Evolutionary conservation across 2,888 invertebrate genomes (phyloP).

Genomic region (Leptopilina myrica): DNA sequence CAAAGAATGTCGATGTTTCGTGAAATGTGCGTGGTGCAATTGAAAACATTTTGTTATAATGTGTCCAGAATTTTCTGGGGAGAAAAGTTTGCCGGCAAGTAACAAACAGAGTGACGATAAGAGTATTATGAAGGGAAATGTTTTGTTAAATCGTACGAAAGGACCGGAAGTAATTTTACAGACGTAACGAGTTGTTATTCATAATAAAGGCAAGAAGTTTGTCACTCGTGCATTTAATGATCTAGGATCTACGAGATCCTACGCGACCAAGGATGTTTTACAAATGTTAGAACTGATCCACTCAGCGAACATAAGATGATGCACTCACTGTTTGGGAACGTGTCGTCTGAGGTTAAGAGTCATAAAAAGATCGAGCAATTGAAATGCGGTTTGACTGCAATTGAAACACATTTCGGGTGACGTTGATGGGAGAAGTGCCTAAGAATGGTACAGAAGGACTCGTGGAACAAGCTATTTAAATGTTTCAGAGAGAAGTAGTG

Average conservation of each 20-base stretch:
- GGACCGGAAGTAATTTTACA: slow-evolving; percentile 54
- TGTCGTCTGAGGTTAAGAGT: slow-evolving; percentile 42
- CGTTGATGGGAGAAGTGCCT: slow-evolving; percentile 58
- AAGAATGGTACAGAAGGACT: slow-evolving; percentile 42
- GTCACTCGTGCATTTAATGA: slow-evolving; percentile 56
- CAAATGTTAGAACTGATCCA: slow-evolving; percentile 48
- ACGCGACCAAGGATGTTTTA: slow-evolving; percentile 53
- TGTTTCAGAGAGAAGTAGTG: slow-evolving; percentile 54
- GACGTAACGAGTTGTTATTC: slow-evolving; percentile 56
- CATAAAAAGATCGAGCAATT: slow-evolving; percentile 55
- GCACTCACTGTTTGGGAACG: slow-evolving; percentile 47
- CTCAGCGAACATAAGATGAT: slow-evolving; percentile 47
- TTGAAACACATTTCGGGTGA: slow-evolving; percentile 63
- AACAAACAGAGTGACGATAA: not conserved
- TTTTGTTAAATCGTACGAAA: not conserved
- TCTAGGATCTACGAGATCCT: slow-evolving; percentile 58
- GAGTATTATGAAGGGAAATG: not conserved
- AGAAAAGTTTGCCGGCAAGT: not conserved
- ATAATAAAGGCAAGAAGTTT: slow-evolving; percentile 42
- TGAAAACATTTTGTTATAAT: slow-evolving; percentile 5
- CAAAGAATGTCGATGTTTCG: slow-evolving; percentile 2
- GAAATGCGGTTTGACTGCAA: slow-evolving; percentile 58
- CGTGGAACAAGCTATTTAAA: slow-evolving; percentile 32
- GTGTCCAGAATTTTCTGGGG: not conserved
- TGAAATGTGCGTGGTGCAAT: not conserved